Evolutionary conservation across 1,140 invertebrate species (phyloP).

Genomic region (Mylabris phalerata): DNA sequence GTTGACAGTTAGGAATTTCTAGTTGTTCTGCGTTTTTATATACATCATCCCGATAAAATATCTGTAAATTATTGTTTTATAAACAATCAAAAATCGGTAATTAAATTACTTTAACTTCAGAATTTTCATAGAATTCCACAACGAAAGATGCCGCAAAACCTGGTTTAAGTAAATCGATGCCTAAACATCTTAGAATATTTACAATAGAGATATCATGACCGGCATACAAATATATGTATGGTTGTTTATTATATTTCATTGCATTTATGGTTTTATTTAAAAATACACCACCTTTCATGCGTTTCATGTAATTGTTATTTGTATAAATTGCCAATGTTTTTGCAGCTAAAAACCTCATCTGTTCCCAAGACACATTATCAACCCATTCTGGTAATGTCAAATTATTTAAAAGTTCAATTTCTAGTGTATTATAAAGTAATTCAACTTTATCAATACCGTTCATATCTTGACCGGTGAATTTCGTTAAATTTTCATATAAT

Average conservation of each 20-base stretch:
- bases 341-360: slow-evolving; percentile 59
- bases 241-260: slow-evolving; percentile 40
- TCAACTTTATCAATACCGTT: slow-evolving; percentile 61
- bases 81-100: neutral
- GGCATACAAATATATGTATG: slow-evolving; percentile 57
- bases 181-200: slow-evolving; percentile 58
- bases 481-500: slow-evolving; percentile 57
- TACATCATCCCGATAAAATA: slow-evolving; percentile 1
- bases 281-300: slow-evolving; percentile 62
- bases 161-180: slow-evolving; percentile 58
- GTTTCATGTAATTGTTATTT: slow-evolving; percentile 61
- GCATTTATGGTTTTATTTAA: slow-evolving; percentile 43
- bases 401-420: slow-evolving; percentile 60
- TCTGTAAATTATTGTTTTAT: neutral
- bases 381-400: slow-evolving; percentile 66
- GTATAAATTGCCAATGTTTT: slow-evolving; percentile 63
- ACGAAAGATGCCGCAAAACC: slow-evolving; percentile 62
- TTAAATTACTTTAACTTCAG: slow-evolving; percentile 44
- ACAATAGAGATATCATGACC: slow-evolving; percentile 71
- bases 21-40: neutral
- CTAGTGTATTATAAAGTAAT: slow-evolving; percentile 64
- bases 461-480: slow-evolving; percentile 60
- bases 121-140: slow-evolving; percentile 56
- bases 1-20: neutral
- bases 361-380: slow-evolving; percentile 58